These are phyloP conservation scores for Ochlodes sylvanus DNA, from an alignment of 2,888 invertebrate species.

Conservation along the genomic window DNA sequence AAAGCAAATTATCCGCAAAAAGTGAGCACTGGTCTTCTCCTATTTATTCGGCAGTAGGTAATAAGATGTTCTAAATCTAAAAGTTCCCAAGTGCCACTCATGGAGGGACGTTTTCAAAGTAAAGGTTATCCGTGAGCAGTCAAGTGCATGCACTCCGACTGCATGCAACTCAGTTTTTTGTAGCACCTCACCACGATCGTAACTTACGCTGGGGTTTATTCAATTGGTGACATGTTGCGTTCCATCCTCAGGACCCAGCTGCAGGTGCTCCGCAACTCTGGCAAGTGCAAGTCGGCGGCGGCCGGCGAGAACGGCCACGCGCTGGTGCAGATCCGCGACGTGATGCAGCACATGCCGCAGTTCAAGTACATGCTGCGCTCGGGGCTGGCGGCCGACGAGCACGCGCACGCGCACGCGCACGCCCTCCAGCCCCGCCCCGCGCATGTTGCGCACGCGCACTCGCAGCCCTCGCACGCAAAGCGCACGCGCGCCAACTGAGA, in stretches of 20 bases:
- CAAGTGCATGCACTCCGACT: too few species aligned
- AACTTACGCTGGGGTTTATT: too few species aligned
- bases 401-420: conserved; percentile 50
- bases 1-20: too few species aligned
- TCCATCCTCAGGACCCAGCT: conserved; percentile 86
- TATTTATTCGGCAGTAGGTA: too few species aligned
- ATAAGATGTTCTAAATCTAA: too few species aligned
- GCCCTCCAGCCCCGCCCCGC: conserved; percentile 49
- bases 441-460: conserved; percentile 50
- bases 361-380: conserved; percentile 93
- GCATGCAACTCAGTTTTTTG: too few species aligned
- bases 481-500: conserved; percentile 71
- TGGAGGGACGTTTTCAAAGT: too few species aligned
- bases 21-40: too few species aligned
- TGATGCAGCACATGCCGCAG: conserved; percentile 94
- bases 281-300: conserved; percentile 88
- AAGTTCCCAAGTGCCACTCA: too few species aligned
- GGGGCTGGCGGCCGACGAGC: conserved; percentile 63
- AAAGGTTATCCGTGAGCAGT: too few species aligned
- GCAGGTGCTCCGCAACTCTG: conserved; percentile 90
- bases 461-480: conserved; percentile 53
- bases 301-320: conserved; percentile 89
- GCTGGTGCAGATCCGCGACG: conserved; percentile 92
- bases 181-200: too few species aligned
- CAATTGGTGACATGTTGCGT: background rate